Percentiles rank a stretch among this genome's conserved stretches.
Conservation (phyloP, 2,888 invertebrate genomes). For the Choristoneura rosaceana region DNA sequence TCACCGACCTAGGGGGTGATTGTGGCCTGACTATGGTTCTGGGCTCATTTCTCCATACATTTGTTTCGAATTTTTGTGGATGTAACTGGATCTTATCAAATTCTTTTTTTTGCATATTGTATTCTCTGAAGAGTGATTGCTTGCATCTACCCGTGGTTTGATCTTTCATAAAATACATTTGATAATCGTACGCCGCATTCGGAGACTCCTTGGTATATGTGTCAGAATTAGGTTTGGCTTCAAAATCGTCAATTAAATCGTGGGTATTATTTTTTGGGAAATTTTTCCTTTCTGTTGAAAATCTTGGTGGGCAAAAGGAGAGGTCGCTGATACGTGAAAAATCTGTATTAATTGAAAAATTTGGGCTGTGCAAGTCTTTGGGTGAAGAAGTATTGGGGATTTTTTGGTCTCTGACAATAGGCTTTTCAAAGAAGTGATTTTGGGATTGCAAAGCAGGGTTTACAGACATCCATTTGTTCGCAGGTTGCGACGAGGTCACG, state of each 20-base stretch:
- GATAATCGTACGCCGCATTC: conserved; percentile 61
- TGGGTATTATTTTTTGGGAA: conserved; percentile 69
- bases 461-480: conserved; percentile 65
- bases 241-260: conserved; percentile 66
- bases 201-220: conserved; percentile 84
- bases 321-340: conserved; percentile 79
- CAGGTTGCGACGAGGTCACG: conserved; percentile 64
- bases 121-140: conserved; percentile 74
- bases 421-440: conserved; percentile 57
- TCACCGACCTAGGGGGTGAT: conserved; percentile 73
- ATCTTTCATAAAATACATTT: conserved; percentile 31
- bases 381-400: conserved; percentile 81
- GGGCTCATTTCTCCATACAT: conserved; percentile 70
- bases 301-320: conserved; percentile 75
- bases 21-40: conserved; percentile 53
- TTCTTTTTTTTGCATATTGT: conserved; percentile 62
- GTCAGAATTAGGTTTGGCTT: conserved; percentile 73
- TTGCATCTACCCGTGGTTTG: conserved; percentile 49
- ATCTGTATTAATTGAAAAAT: conserved; percentile 80
- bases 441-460: conserved; percentile 58
- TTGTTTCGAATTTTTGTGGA: conserved; percentile 57
- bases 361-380: conserved; percentile 76
- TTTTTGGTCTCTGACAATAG: conserved; percentile 64
- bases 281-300: conserved; percentile 78
- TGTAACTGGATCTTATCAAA: conserved; percentile 57